Percentiles rank a stretch among this genome's conserved stretches.
Conservation (phyloP, 2,888 invertebrate species). For the Atethmia centrago region DNA sequence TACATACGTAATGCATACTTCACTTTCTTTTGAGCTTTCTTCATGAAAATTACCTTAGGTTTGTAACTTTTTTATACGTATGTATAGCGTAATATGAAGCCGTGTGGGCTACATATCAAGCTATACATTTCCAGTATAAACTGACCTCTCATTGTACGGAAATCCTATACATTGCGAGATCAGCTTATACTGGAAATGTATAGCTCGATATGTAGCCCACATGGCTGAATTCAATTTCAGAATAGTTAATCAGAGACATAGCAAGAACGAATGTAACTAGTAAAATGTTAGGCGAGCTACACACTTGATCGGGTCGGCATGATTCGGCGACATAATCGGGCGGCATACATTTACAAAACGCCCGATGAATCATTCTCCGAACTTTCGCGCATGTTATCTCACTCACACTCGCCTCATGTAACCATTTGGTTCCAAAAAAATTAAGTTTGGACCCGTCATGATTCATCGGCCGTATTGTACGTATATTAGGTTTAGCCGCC, state of each 20-base stretch:
- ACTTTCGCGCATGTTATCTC: neutral
- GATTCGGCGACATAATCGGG: neutral
- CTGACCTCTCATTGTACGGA: too few relatives aligned
- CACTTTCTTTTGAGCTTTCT: slow-evolving; percentile 36
- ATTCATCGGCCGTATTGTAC: neutral
- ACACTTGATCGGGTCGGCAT: neutral
- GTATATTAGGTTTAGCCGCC: neutral
- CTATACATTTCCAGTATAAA: too few relatives aligned
- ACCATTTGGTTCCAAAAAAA: neutral
- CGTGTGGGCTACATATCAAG: too few relatives aligned
- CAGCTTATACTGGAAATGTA: too few relatives aligned
- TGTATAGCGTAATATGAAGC: too few relatives aligned
- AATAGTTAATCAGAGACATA: neutral
- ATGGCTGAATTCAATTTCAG: slow-evolving; percentile 3
- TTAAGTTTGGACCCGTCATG: neutral
- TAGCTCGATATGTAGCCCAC: too few relatives aligned
- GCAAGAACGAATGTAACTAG: neutral
- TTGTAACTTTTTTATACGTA: slow-evolving; percentile 5
- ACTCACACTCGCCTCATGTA: neutral
- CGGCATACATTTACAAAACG: neutral
- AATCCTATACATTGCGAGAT: too few relatives aligned
- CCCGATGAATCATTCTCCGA: neutral
- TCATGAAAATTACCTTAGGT: slow-evolving; percentile 19
- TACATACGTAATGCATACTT: slow-evolving; percentile 37
- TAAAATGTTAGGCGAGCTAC: neutral